A percentile compares a stretch with the other conserved stretches of the same genome.
phyloP scores from a whole-genome alignment of 2,113 vertebrate species.

The Heterotis niloticus region DNA sequence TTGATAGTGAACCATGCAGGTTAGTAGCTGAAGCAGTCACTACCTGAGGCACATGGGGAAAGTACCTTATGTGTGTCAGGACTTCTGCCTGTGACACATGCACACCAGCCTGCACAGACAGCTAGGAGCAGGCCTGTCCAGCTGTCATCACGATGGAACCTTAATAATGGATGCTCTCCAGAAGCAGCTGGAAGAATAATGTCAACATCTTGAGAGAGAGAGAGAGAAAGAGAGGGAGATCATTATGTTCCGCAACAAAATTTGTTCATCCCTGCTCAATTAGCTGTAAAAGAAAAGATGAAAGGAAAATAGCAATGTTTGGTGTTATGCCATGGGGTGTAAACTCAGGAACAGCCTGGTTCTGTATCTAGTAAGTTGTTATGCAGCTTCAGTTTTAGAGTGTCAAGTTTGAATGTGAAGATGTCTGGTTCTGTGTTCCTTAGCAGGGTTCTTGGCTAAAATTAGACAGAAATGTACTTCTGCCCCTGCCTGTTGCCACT shows the following conservation, averaged over 20 bases:
- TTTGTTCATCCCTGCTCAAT: slow-evolving; percentile 40
- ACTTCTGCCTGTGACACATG: not conserved
- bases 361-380: not conserved
- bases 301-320: slow-evolving; percentile 1
- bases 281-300: slow-evolving; percentile 18
- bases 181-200: slow-evolving; percentile 50
- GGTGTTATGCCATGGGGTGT: slow-evolving; percentile 5
- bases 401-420: slow-evolving; percentile 33
- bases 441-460: slow-evolving; percentile 46
- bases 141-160: slow-evolving; percentile 32
- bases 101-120: slow-evolving; percentile 29
- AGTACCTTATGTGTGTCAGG: not conserved
- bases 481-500: slow-evolving; percentile 37
- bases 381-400: slow-evolving; percentile 31
- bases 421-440: slow-evolving; percentile 31
- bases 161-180: slow-evolving; percentile 42
- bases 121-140: slow-evolving; percentile 37
- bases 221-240: slow-evolving; percentile 40
- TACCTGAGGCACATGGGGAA: not conserved
- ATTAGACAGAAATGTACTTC: slow-evolving; percentile 40
- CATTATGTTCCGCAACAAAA: slow-evolving; percentile 47
- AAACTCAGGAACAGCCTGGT: slow-evolving; percentile 28
- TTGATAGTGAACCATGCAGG: not conserved
- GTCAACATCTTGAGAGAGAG: slow-evolving; percentile 50
- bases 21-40: not conserved